Evolutionary conservation across 1,140 invertebrate species (phyloP).

Genomic region (Dinothrombium tinctorium): DNA sequence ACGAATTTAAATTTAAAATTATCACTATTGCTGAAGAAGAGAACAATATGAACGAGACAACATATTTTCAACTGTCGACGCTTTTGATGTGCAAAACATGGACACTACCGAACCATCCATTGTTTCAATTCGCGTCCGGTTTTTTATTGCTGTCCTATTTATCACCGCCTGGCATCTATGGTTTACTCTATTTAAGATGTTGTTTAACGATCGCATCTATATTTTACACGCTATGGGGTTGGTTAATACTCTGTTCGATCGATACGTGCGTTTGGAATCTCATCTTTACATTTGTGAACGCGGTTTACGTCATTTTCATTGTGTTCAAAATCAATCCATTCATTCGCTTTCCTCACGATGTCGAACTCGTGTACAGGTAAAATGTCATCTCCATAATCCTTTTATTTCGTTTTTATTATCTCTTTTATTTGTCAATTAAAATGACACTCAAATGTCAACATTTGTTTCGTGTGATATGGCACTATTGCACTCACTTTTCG

Average conservation of each 20-base stretch:
- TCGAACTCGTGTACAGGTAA: slow-evolving; percentile 47
- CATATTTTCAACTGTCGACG: too few relatives aligned
- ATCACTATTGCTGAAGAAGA: too few relatives aligned
- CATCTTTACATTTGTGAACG: slow-evolving; percentile 53
- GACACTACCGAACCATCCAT: too few relatives aligned
- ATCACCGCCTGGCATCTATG: slow-evolving; percentile 47
- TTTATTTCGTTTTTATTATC: too few relatives aligned
- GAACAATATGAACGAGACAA: too few relatives aligned
- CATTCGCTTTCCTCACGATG: slow-evolving; percentile 41
- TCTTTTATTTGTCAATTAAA: too few relatives aligned
- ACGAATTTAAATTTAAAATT: too few relatives aligned
- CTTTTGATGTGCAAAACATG: too few relatives aligned
- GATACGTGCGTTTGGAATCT: slow-evolving; percentile 66
- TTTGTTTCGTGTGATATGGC: too few relatives aligned
- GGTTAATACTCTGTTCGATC: slow-evolving; percentile 50
- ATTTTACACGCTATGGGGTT: slow-evolving; percentile 53
- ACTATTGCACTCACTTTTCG: too few relatives aligned
- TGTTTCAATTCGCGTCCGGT: slow-evolving; percentile 43
- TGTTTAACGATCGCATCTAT: slow-evolving; percentile 47
- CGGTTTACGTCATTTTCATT: slow-evolving; percentile 49
- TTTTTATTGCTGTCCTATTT: slow-evolving; percentile 55
- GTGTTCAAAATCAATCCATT: slow-evolving; percentile 56
- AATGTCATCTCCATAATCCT: too few relatives aligned
- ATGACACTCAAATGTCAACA: too few relatives aligned
- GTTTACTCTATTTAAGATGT: slow-evolving; percentile 47